Percentiles rank a stretch among this genome's conserved stretches.
These are phyloP conservation scores for Mesorhabditis spiculigera DNA, from an alignment of 2,888 invertebrate species.

Conservation along the genomic window DNA sequence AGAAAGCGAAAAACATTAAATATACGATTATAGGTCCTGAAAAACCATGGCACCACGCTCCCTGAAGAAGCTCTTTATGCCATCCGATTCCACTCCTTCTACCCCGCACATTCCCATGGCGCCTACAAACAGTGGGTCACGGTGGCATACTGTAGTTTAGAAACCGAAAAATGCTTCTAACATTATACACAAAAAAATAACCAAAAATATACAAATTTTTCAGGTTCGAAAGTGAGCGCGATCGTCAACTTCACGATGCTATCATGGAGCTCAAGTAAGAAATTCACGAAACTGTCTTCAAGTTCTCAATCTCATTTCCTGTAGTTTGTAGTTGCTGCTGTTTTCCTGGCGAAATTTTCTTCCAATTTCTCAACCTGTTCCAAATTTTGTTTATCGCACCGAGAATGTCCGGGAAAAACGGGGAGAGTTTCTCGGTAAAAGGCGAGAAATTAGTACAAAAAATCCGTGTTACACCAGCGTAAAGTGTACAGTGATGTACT, in stretches of 20 bases:
- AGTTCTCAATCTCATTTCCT: neutral
- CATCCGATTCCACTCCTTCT: slow-evolving; percentile 92
- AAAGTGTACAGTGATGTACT: slow-evolving; percentile 1
- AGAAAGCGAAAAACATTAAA: neutral
- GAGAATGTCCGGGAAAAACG: too few species aligned
- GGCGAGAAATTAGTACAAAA: neutral
- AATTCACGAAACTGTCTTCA: neutral
- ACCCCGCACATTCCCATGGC: slow-evolving; percentile 80
- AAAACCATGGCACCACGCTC: slow-evolving; percentile 74
- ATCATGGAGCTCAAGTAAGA: slow-evolving; percentile 85
- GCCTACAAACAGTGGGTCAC: slow-evolving; percentile 59
- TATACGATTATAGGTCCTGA: slow-evolving; percentile 62
- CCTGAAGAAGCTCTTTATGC: slow-evolving; percentile 82
- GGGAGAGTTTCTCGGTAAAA: too few species aligned
- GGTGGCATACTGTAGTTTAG: slow-evolving; percentile 61
- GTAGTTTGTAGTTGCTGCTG: neutral
- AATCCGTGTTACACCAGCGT: neutral
- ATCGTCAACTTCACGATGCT: slow-evolving; percentile 75
- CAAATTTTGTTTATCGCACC: neutral
- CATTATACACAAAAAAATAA: neutral
- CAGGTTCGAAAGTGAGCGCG: slow-evolving; percentile 72
- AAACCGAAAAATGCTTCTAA: neutral
- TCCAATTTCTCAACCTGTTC: neutral
- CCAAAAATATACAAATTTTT: too few species aligned
- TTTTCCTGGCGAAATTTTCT: neutral